Conservation (phyloP, 1,140 invertebrate genomes). For the Protaetia brevitarsis region DNA sequence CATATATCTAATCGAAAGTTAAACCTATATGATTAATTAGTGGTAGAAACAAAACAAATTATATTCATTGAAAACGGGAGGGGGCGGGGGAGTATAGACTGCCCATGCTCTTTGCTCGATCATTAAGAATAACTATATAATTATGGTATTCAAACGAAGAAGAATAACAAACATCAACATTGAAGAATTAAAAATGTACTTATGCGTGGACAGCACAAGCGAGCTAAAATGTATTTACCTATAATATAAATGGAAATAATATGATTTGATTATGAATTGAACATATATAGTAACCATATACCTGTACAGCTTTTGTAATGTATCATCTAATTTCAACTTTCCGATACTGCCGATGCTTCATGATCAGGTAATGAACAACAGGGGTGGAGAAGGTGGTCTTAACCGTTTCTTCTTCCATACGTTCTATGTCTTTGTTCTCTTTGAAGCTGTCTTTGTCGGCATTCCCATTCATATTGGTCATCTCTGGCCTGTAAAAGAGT, state of each 20-base stretch:
- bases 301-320: constrained; percentile 69
- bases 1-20: background rate
- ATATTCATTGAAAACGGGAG: too few species aligned
- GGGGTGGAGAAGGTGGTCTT: constrained; percentile 80
- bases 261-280: too few species aligned
- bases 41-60: background rate
- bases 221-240: too few species aligned
- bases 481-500: constrained; percentile 70
- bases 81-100: too few species aligned
- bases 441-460: constrained; percentile 75
- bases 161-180: too few species aligned
- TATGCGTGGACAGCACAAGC: too few species aligned
- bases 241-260: too few species aligned
- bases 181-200: too few species aligned
- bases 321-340: constrained; percentile 83
- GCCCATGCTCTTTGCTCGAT: too few species aligned
- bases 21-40: background rate
- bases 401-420: constrained; percentile 76
- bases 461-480: constrained; percentile 91
- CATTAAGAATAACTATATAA: too few species aligned
- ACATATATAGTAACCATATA: too few species aligned
- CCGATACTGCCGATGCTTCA: constrained; percentile 72
- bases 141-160: too few species aligned
- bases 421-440: constrained; percentile 77
- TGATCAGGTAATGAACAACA: constrained; percentile 81